Base-by-base conservation (phyloP, 2,888 invertebrate genomes). In the Calameuta pallipes region DNA sequence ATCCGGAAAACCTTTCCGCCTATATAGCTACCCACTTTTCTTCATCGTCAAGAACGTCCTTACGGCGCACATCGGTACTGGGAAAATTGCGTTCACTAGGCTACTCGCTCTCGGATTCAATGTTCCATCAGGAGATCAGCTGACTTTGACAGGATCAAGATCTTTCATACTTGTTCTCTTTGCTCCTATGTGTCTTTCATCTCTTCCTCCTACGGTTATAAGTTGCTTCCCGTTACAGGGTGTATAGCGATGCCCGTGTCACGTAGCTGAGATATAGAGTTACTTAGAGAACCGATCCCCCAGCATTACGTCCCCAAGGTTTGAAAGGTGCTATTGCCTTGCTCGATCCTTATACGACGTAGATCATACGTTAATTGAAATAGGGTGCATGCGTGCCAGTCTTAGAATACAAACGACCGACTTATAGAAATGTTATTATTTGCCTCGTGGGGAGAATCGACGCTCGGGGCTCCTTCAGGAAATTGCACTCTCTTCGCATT, bases 311-410 rank as follows among this genome's bases (percentile, higher is more conserved):
- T 82, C 82, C 86, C 85, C 85, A 80, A 83, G 85, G 87, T 88
- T 90, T 86, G 88, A 89, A 89, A 90, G 89, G 90, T 89, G 87
- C 83, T 30, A 56, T 56, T 31, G 33, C 33, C 31, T 31, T 12
- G 74, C 73, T 77, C 84, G 84, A 82, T 83, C 83, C 89, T 89
- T 87, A 86, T 89, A 87, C 88, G 88, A 89, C 91, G 90, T 91
- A 91, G 90, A 91, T 91, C 91, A 91, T 91, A 90, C 91, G 91
- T 91, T 91, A 91, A 91, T 91, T 91, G 91, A 91, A 91, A 91
- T 91, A 87, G 91, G 90, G 91, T 87, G 90, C 88, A 87, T 80
- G 84, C 80, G 85, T 87, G 89, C 84, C 84, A 86, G 87, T 87
- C 87, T 86, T 89, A 90, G 91, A 91, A 91, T 91, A 91, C 91